Evolutionary conservation across 2,888 invertebrate genomes (phyloP).

Genomic region (Melikaiella ostensackeni): DNA sequence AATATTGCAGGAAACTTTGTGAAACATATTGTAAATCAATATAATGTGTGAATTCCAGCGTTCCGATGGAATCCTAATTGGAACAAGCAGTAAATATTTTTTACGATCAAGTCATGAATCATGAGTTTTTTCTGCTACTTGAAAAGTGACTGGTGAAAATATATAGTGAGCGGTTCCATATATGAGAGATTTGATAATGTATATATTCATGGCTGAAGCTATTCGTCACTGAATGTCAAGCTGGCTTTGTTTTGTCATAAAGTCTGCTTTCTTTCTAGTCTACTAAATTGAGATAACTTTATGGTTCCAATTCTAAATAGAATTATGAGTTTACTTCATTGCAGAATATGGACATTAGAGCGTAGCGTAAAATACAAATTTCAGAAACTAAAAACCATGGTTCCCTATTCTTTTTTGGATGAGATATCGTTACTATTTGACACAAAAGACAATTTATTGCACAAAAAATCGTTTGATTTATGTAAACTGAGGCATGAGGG

Average conservation of each 20-base stretch:
- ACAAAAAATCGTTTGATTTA: too few species aligned
- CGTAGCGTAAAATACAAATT: too few species aligned
- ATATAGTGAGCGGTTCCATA: neutral
- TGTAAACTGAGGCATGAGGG: too few species aligned
- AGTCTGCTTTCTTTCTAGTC: constrained; percentile 10
- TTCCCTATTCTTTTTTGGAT: too few species aligned
- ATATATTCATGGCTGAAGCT: constrained; percentile 1
- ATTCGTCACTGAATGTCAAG: constrained; percentile 27
- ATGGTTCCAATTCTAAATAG: neutral
- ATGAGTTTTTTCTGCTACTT: constrained; percentile 20
- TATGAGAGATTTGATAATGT: neutral
- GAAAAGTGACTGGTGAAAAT: constrained; percentile 19
- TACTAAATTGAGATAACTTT: neutral
- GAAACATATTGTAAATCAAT: neutral
- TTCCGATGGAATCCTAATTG: neutral
- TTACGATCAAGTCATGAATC: constrained; percentile 1
- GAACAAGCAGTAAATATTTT: constrained; percentile 19
- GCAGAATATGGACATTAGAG: too few species aligned
- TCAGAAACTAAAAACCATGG: too few species aligned
- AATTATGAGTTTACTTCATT: neutral
- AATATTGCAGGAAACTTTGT: neutral
- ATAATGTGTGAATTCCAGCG: neutral
- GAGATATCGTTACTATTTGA: too few species aligned
- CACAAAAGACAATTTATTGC: too few species aligned
- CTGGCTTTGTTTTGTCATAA: constrained; percentile 25